Conservation (phyloP, 2,888 invertebrate genomes). For the Bellardia pandia region DNA sequence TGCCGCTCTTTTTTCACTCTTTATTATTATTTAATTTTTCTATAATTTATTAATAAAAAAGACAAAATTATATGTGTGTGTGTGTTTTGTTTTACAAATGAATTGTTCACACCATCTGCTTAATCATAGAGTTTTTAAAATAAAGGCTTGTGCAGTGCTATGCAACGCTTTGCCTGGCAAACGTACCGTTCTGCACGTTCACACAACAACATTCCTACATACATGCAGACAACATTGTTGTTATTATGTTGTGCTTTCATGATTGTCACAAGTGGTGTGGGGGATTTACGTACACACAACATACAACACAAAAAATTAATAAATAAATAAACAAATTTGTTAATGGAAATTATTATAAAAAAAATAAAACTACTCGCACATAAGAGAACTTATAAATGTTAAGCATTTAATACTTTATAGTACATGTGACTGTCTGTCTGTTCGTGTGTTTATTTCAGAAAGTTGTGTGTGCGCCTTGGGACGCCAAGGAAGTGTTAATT, state of each 20-base stretch:
- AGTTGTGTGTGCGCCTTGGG: constrained; percentile 26
- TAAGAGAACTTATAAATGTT: not conserved
- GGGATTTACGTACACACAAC: not conserved
- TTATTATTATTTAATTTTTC: constrained; percentile 45
- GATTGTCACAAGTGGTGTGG: constrained; percentile 32
- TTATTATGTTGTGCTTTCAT: constrained; percentile 40
- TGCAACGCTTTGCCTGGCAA: not conserved
- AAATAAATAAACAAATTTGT: constrained; percentile 62
- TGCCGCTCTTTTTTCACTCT: not conserved
- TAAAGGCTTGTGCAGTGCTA: not conserved
- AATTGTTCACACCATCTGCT: constrained; percentile 54
- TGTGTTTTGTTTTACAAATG: constrained; percentile 38
- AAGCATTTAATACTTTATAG: not conserved
- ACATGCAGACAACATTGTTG: not conserved
- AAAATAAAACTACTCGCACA: not conserved
- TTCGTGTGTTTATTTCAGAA: not conserved
- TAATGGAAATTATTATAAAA: constrained; percentile 58
- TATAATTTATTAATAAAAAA: constrained; percentile 49
- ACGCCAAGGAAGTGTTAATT: constrained; percentile 67
- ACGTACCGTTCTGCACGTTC: constrained; percentile 19
- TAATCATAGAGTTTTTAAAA: constrained; percentile 37
- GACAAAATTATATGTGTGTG: not conserved
- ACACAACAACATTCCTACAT: not conserved
- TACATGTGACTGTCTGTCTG: not conserved
- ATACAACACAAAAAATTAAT: not conserved